Base-by-base conservation (phyloP, 2,888 invertebrate species). In the Tetramorium bicarinatum region DNA sequence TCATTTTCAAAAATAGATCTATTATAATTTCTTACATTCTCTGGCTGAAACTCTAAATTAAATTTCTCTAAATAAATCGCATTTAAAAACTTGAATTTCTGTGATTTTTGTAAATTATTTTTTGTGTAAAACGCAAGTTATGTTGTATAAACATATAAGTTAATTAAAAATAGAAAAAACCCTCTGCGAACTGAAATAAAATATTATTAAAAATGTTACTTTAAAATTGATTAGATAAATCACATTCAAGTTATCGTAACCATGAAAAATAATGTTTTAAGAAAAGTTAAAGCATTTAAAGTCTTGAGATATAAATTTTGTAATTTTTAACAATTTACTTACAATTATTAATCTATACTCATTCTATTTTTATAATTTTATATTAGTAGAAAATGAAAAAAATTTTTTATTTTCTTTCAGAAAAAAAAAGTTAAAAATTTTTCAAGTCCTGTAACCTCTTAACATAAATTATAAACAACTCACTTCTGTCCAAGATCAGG, bases 401-500 rank as follows among this genome's bases (percentile, higher is more conserved):
- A 25, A 13, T n/a, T n/a, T n/a, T n/a, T n/a, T n/a, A n/a, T n/a
- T n/a, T n/a, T n/a, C n/a, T n/a, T n/a, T n/a, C n/a, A n/a, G n/a
- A n/a, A n/a, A n/a, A n/a, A n/a, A n/a, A n/a, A n/a, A n/a, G n/a
- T n/a, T n/a, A n/a, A n/a, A n/a, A n/a, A n/a, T n/a, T n/a, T n/a
- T n/a, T n/a, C n/a, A 29, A 29, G 25, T 59, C 11, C 29, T 59
- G 29, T 59, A 59, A 56, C 2, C 15, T 2, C 29, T 61, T 34
- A 59, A 29, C 18, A 29, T 56, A 71, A 44, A 72, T 54, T 11
- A 34, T 44, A 41, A 44, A n/a, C 62, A 82, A 88, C 84, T 91
- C 87, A 83, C 83, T 86, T 84, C 56, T 83, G 85, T 59, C 69
- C 83, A 81, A 81, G 15, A 80, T 87, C 79, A 59, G 79, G 52